phyloP scores from a whole-genome alignment of 2,797 vertebrate genomes.

The Sternotherus odoratus region DNA sequence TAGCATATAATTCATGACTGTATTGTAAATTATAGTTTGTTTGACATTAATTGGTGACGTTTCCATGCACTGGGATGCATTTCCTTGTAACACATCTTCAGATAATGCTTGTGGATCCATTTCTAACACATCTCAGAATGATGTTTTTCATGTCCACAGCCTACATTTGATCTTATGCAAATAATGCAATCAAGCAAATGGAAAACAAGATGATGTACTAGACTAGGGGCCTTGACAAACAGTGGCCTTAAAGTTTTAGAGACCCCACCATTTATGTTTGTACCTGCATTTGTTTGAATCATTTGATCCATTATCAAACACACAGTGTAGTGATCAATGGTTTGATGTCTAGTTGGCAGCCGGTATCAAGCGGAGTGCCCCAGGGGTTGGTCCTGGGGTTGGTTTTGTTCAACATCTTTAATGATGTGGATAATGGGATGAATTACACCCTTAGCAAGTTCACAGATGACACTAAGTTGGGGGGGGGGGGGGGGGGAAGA shows the following conservation, averaged over 20 bases:
- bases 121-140: slow-evolving; percentile 66
- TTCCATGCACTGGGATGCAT: slow-evolving; percentile 67
- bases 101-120: slow-evolving; percentile 73
- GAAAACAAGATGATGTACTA: slow-evolving; percentile 69
- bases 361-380: too few relatives aligned
- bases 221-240: slow-evolving; percentile 66
- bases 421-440: too few relatives aligned
- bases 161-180: slow-evolving; percentile 82
- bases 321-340: too few relatives aligned
- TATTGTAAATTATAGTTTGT: slow-evolving; percentile 83
- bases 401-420: too few relatives aligned
- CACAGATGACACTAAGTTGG: too few relatives aligned
- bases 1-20: slow-evolving; percentile 77
- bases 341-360: too few relatives aligned
- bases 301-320: slow-evolving; percentile 2
- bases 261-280: slow-evolving; percentile 26
- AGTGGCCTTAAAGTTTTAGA: slow-evolving; percentile 66
- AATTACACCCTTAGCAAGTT: too few relatives aligned
- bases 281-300: slow-evolving; percentile 50
- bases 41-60: slow-evolving; percentile 78
- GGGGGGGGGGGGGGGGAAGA: too few relatives aligned
- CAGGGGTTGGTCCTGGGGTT: too few relatives aligned
- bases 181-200: slow-evolving; percentile 80
- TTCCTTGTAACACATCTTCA: slow-evolving; percentile 72
- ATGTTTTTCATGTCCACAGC: slow-evolving; percentile 74